A percentile compares a stretch with the other conserved stretches of the same genome.
phyloP scores from a whole-genome alignment of 2,113 vertebrate species.

The Zonotrichia leucophrys region DNA sequence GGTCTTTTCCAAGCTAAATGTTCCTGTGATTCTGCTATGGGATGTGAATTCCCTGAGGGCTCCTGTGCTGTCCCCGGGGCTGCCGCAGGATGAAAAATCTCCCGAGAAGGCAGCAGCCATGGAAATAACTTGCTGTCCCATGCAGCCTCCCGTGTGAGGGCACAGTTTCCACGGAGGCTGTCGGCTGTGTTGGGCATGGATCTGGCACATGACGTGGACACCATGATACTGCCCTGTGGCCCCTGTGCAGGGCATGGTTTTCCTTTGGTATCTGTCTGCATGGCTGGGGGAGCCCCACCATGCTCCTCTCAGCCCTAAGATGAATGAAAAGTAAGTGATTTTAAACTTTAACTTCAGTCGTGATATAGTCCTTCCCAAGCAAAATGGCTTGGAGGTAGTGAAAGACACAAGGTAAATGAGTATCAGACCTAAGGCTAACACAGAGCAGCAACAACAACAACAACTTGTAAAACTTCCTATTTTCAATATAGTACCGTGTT shows the following conservation, averaged over 20 bases:
- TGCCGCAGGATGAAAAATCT: too few species aligned
- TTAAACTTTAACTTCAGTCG: background rate
- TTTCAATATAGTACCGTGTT: background rate
- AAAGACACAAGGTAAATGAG: accelerated
- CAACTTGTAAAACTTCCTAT: background rate
- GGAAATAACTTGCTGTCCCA: background rate
- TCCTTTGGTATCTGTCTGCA: accelerated
- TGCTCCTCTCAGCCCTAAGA: background rate
- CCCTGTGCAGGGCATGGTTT: too few species aligned
- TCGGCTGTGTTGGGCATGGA: accelerated
- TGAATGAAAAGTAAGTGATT: background rate
- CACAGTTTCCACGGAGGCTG: background rate
- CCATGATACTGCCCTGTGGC: accelerated
- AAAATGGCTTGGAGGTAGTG: background rate
- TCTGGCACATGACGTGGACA: accelerated
- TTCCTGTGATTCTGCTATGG: background rate
- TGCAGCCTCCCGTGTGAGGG: background rate
- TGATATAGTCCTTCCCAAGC: accelerated
- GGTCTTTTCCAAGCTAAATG: background rate
- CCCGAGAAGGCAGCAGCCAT: accelerated
- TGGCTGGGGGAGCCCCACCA: accelerated
- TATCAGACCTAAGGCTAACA: background rate
- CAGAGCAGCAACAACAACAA: background rate
- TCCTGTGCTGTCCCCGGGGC: accelerated
- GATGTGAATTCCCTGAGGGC: accelerated